Evolutionary conservation across 2,888 invertebrate species (phyloP).

Genomic region (Leptarthrus brevirostris): DNA sequence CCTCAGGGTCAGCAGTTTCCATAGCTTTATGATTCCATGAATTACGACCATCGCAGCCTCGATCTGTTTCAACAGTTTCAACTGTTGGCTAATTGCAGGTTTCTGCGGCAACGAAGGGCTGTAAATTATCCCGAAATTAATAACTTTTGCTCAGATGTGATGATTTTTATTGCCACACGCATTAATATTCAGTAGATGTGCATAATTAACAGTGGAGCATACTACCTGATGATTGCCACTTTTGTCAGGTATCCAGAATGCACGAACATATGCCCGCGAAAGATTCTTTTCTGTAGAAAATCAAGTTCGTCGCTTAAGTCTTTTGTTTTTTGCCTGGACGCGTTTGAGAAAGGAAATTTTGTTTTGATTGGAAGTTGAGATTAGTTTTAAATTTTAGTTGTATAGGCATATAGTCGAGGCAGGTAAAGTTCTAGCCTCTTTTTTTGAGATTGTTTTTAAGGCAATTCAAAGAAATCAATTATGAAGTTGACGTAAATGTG

Average conservation of each 20-base stretch:
- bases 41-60: conserved; percentile 8
- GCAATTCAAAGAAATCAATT: no score
- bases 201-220: conserved; percentile 29
- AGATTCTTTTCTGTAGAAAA: neutral
- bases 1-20: conserved; percentile 47
- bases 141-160: conserved; percentile 45
- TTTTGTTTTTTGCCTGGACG: no score
- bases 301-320: conserved; percentile 15
- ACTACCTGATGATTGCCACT: neutral
- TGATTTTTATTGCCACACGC: conserved; percentile 39
- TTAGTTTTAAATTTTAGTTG: no score
- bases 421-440: no score
- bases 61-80: conserved; percentile 34
- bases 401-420: no score
- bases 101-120: conserved; percentile 22
- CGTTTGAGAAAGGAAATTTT: no score
- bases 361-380: no score
- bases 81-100: conserved; percentile 34
- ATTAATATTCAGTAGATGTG: conserved; percentile 43
- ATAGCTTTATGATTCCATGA: conserved; percentile 43
- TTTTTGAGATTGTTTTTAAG: no score
- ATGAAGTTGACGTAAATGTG: no score
- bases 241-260: no score
- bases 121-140: conserved; percentile 41
- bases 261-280: no score